These are phyloP conservation scores for Irena cyanogastra DNA, from an alignment of 2,113 vertebrate species.

Conservation along the genomic window DNA sequence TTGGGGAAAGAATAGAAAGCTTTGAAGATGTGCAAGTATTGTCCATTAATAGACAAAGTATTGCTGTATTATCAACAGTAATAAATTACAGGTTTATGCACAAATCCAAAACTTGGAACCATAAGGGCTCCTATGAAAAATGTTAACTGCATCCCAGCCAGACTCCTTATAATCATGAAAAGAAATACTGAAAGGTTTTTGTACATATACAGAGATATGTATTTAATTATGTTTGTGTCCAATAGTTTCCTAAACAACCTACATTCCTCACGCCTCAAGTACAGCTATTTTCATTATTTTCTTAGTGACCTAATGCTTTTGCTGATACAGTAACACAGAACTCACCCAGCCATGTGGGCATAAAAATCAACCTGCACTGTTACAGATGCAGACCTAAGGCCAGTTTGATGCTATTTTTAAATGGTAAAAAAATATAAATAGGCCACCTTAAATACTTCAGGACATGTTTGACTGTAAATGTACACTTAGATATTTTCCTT, in stretches of 20 bases:
- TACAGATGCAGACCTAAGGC: not conserved
- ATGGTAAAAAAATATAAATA: not conserved
- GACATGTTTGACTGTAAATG: not conserved
- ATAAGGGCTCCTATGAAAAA: not conserved
- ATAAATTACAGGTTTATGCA: not conserved
- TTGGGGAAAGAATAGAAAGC: not conserved
- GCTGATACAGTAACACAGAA: not conserved
- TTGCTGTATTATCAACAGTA: not conserved
- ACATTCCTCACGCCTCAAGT: not conserved
- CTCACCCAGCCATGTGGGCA: not conserved
- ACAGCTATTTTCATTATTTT: not conserved
- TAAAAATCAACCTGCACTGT: not conserved
- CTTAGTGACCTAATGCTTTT: not conserved
- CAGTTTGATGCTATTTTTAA: not conserved
- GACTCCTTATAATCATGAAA: not conserved
- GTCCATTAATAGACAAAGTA: not conserved
- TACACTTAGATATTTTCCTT: not conserved
- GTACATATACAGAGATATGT: not conserved
- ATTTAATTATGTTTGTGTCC: not conserved
- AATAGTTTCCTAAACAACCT: not conserved
- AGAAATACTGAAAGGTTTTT: not conserved
- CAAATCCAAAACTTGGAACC: not conserved
- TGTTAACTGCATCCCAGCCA: not conserved
- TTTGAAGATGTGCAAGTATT: not conserved
- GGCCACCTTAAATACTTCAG: not conserved